These are phyloP conservation scores for Pterostichus madidus DNA, from an alignment of 2,888 invertebrate genomes.

Conservation along the genomic window DNA sequence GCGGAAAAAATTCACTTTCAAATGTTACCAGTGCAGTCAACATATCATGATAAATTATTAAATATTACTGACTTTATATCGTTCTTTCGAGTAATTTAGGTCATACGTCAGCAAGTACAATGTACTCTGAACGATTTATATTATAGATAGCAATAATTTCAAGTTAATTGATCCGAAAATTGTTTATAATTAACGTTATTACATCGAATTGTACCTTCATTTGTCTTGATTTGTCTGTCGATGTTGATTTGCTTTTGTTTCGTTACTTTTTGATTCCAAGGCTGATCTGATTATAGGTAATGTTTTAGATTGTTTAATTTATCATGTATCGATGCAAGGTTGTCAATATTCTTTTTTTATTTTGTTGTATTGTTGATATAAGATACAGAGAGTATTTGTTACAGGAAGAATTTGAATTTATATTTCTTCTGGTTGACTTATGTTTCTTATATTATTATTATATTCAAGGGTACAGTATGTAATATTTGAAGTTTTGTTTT, in stretches of 20 bases:
- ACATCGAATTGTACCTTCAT: conserved; percentile 8
- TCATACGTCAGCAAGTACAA: conserved; percentile 40
- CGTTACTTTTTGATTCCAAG: conserved; percentile 29
- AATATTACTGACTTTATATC: conserved; percentile 42
- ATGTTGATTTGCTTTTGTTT: conserved; percentile 31
- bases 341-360: conserved; percentile 31
- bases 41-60: conserved; percentile 59
- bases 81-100: conserved; percentile 35
- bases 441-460: conserved; percentile 17
- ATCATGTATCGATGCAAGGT: conserved; percentile 44
- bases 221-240: conserved; percentile 12
- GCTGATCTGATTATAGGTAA: conserved; percentile 41
- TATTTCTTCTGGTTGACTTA: conserved; percentile 34
- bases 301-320: conserved; percentile 50
- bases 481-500: no score
- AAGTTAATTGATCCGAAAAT: conserved; percentile 48
- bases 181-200: conserved; percentile 44
- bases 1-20: conserved; percentile 56
- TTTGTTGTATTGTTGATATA: conserved; percentile 43
- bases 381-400: conserved; percentile 28
- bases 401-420: conserved; percentile 1
- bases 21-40: conserved; percentile 51
- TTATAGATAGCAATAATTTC: conserved; percentile 31
- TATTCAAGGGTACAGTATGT: conserved; percentile 23
- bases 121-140: conserved; percentile 21